Percentiles rank a stretch among this genome's conserved stretches.
Conservation (phyloP, 2,797 vertebrate species). For the Gadopsis bispinosus region DNA sequence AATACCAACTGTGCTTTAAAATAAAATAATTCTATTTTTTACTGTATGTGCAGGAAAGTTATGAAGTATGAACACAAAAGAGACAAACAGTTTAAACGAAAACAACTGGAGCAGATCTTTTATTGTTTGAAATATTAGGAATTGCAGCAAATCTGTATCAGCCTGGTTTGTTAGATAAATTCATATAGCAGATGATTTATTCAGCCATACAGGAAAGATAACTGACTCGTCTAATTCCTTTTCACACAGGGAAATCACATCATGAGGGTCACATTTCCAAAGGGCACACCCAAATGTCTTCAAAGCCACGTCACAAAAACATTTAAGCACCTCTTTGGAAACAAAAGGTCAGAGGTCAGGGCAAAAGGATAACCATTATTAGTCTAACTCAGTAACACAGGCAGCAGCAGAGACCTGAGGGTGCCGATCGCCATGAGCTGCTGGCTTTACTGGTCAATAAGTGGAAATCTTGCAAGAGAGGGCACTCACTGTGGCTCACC, state of each 20-base stretch:
- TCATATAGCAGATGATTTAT: slow-evolving; percentile 3
- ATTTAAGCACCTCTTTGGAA: slow-evolving; percentile 43
- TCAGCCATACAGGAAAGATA: slow-evolving; percentile 3
- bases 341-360: slow-evolving; percentile 61
- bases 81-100: not conserved
- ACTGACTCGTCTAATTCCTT: slow-evolving; percentile 30
- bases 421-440: slow-evolving; percentile 34
- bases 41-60: not conserved
- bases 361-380: slow-evolving; percentile 63
- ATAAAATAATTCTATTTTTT: slow-evolving; percentile 1
- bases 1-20: slow-evolving; percentile 6
- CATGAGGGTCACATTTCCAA: slow-evolving; percentile 21
- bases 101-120: not conserved
- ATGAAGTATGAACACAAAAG: not conserved
- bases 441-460: slow-evolving; percentile 70
- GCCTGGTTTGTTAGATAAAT: slow-evolving; percentile 1
- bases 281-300: slow-evolving; percentile 5
- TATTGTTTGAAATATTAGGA: not conserved
- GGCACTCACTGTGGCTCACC: slow-evolving; percentile 10
- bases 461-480: slow-evolving; percentile 56
- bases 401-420: slow-evolving; percentile 21
- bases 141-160: not conserved
- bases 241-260: slow-evolving; percentile 45
- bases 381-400: slow-evolving; percentile 64
- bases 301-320: slow-evolving; percentile 33